Evolutionary conservation across 2,888 invertebrate genomes (phyloP).

Genomic region (Phymatocera aterrima): DNA sequence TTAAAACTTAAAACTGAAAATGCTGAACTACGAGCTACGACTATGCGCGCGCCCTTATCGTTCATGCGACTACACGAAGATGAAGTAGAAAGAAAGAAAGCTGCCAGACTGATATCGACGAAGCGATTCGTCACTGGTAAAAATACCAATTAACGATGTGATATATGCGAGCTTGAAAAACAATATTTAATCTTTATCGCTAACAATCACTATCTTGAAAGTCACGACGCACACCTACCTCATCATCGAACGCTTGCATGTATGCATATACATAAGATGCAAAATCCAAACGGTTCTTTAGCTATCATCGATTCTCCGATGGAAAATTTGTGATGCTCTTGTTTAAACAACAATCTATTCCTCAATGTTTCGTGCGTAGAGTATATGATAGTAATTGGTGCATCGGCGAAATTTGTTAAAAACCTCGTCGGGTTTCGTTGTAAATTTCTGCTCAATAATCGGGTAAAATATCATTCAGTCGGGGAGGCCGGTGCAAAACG

Average conservation of each 20-base stretch:
- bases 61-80: not conserved
- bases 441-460: too few relatives aligned
- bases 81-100: not conserved
- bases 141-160: constrained; percentile 38
- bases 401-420: too few relatives aligned
- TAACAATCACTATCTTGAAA: constrained; percentile 27
- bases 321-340: too few relatives aligned
- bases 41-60: constrained; percentile 6
- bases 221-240: constrained; percentile 3
- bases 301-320: not conserved
- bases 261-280: not conserved
- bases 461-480: too few relatives aligned
- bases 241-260: not conserved
- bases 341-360: too few relatives aligned
- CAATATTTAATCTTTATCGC: constrained; percentile 32
- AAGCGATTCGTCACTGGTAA: constrained; percentile 29
- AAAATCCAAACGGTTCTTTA: not conserved
- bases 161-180: constrained; percentile 33
- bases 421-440: too few relatives aligned
- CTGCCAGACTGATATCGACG: constrained; percentile 10
- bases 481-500: too few relatives aligned
- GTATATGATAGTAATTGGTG: too few relatives aligned
- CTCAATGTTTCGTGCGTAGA: too few relatives aligned
- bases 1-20: not conserved
- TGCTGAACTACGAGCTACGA: constrained; percentile 15